phyloP scores from a whole-genome alignment of 2,888 invertebrate species.

The Myopa tessellatipennis region DNA sequence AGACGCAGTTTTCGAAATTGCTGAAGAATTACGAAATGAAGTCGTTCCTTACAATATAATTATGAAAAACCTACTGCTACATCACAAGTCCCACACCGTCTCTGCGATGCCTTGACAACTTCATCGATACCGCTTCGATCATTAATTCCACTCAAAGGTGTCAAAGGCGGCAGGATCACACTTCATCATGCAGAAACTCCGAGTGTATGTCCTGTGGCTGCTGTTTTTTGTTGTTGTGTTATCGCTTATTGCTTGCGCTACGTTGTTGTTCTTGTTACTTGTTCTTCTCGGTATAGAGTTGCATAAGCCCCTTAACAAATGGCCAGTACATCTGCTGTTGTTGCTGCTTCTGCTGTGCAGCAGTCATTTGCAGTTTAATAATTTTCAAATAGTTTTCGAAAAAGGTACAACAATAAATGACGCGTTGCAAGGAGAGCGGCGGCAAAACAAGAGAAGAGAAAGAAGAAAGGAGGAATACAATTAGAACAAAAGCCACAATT shows the following conservation, averaged over 20 bases:
- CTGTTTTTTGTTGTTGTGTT: not conserved
- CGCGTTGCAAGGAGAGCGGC: not conserved
- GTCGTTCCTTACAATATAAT: not conserved
- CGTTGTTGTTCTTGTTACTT: not conserved
- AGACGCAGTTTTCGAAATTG: too few species aligned
- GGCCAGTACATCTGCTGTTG: conserved; percentile 33
- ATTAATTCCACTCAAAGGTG: conserved; percentile 34
- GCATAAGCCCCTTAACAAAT: conserved; percentile 13
- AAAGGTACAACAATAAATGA: not conserved
- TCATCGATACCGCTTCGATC: conserved; percentile 35
- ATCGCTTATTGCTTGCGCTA: not conserved
- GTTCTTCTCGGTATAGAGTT: not conserved
- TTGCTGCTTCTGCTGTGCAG: not conserved
- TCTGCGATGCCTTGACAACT: conserved; percentile 27
- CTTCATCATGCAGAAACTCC: conserved; percentile 37
- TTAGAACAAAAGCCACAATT: conserved; percentile 36
- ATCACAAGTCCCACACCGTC: not conserved
- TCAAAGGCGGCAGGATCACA: conserved; percentile 35
- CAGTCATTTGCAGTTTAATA: conserved; percentile 19
- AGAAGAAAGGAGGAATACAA: not conserved
- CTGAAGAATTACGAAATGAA: not conserved
- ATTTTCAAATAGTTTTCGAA: conserved; percentile 27
- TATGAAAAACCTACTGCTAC: not conserved
- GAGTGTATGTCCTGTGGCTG: conserved; percentile 5
- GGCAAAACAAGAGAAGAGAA: not conserved